Conservation (phyloP, 2,113 vertebrate genomes). For the Crocuta crocuta region DNA sequence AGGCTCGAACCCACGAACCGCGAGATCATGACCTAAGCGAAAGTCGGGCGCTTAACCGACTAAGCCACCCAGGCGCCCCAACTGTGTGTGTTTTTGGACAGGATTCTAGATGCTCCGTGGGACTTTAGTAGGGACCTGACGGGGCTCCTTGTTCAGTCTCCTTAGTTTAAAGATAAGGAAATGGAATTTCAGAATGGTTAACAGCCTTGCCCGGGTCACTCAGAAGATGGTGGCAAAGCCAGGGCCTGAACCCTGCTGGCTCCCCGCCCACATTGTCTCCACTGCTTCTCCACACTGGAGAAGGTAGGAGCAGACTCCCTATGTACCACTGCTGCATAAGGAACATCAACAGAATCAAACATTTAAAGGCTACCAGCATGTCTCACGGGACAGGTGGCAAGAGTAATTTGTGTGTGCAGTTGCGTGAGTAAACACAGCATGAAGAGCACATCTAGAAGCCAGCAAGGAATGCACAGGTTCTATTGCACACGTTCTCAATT, state of each 20-base stretch:
- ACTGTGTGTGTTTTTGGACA: neutral
- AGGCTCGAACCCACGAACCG: too few relatives aligned
- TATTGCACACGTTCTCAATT: neutral
- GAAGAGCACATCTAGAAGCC: slow-evolving; percentile 57
- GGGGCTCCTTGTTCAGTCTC: neutral
- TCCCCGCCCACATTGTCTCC: neutral
- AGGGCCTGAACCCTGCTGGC: neutral
- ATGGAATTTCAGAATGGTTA: neutral
- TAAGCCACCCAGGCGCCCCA: too few relatives aligned
- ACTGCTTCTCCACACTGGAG: neutral
- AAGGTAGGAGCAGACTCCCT: neutral
- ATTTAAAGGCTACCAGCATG: slow-evolving; percentile 73
- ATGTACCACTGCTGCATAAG: neutral
- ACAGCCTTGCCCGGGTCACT: neutral
- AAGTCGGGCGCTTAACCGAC: too few relatives aligned
- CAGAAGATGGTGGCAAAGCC: neutral
- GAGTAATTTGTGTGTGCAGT: slow-evolving; percentile 67
- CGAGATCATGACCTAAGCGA: too few relatives aligned
- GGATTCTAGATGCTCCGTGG: neutral
- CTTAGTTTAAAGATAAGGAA: neutral
- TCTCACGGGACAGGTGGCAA: slow-evolving; percentile 74
- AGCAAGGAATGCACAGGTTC: neutral
- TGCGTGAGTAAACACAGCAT: slow-evolving; percentile 79
- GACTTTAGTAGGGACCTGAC: neutral
- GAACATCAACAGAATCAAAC: slow-evolving; percentile 56